Conservation (phyloP, 2,888 invertebrate genomes). For the Pachymerium ferrugineum region DNA sequence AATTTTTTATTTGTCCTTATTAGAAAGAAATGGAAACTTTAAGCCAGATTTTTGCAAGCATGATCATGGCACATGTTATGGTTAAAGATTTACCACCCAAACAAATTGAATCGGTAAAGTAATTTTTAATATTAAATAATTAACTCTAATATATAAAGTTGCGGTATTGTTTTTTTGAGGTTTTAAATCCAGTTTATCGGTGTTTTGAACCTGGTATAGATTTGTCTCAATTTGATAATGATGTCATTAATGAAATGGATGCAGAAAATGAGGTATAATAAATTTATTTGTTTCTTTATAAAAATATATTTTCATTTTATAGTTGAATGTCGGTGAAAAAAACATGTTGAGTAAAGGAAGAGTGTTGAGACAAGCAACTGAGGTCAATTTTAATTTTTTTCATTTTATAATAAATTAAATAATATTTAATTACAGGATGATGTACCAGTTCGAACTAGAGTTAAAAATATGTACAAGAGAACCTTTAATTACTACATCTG, state of each 20-base stretch:
- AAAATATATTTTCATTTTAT: not conserved
- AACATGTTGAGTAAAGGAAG: not conserved
- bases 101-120: not conserved
- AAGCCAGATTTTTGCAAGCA: not conserved
- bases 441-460: not conserved
- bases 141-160: not conserved
- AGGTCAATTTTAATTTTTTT: not conserved
- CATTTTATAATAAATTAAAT: not conserved
- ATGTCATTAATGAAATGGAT: not conserved
- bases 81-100: not conserved
- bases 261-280: not conserved
- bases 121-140: not conserved
- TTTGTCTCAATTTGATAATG: not conserved
- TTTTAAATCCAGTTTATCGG: not conserved
- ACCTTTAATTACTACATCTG: not conserved
- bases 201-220: not conserved
- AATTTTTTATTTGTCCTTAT: not conserved
- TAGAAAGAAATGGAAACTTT: not conserved
- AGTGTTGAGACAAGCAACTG: not conserved
- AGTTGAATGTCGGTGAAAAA: not conserved
- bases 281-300: not conserved
- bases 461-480: not conserved
- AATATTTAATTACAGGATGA: not conserved
- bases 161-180: not conserved
- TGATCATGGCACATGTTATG: not conserved